Base-by-base conservation (phyloP, 2,888 invertebrate species). In the Coecobrya sp. region DNA sequence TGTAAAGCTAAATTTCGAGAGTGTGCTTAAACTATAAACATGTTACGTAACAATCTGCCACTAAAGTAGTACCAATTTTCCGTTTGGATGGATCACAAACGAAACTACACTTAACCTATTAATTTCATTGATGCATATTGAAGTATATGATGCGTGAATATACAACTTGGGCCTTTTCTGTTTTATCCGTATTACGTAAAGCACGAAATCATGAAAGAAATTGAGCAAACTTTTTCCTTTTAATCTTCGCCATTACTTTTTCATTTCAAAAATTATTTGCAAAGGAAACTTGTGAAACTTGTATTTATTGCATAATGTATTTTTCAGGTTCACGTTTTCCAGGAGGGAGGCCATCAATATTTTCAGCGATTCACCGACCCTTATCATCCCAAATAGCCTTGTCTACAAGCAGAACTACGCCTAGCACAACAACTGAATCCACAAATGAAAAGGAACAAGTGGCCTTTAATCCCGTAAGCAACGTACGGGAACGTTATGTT, bases 281-380 rank as follows among this genome's bases (percentile, higher is more conserved):
- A 82, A 59, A 82, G 36, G n/a, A 16, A 4, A 55, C 11, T 49
- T 81, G 11, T 4, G 0, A 27, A 5, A 19, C 70, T 68, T 5
- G n/a, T 55, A 25, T 73, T 76, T 70, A 45, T 42, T 30, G n/a
- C n/a, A n/a, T n/a, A n/a, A n/a, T 36, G 36, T 36, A 36, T 36
- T 36, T 85, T 62, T 0, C 88, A 95, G 94, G 94, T 65, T 89
- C 95, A 8, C 65, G 95, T 27, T 95, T 95, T 88, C 95, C 95
- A 70, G 93, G 93, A 36, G 94, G 95, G 19, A 94, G 95, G 27
- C 95, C 94, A 11, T 93, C 93, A 62, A 85, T 92, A 76, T 93
- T 90, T 89, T 84, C 90, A 8, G 82, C 88, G n/a, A 49, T 84
- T 76, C 81, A 86, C 45, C 70, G 92, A 52, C 92, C 91, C 3